These are phyloP conservation scores for Crenichthys baileyi DNA, from an alignment of 2,797 vertebrate genomes.

Conservation along the genomic window DNA sequence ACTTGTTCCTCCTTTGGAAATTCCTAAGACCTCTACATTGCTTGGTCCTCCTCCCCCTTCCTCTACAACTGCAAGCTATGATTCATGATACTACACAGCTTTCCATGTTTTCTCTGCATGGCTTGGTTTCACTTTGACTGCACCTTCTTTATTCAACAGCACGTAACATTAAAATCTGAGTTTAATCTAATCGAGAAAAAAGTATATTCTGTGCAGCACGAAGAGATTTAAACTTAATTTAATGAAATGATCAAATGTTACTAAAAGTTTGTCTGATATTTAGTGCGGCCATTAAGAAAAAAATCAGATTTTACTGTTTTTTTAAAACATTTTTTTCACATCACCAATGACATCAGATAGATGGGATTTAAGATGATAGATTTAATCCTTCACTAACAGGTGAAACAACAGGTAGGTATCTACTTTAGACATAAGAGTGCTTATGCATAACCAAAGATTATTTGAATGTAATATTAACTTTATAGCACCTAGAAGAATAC, in stretches of 20 bases:
- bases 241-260: not conserved
- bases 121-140: conserved; percentile 25
- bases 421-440: conserved; percentile 1
- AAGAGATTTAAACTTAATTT: not conserved
- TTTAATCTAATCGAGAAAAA: not conserved
- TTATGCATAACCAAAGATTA: not conserved
- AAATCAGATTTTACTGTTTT: not conserved
- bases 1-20: conserved; percentile 72
- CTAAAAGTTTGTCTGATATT: conserved; percentile 2
- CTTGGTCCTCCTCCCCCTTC: conserved; percentile 6
- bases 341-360: not conserved
- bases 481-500: too few relatives aligned
- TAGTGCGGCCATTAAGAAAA: not conserved
- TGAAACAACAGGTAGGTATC: not conserved
- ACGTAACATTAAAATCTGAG: not conserved
- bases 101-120: conserved; percentile 40
- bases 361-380: not conserved
- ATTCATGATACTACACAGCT: conserved; percentile 40
- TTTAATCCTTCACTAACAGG: not conserved
- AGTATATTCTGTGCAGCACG: not conserved
- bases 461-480: not conserved
- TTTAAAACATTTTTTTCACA: not conserved
- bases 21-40: conserved; percentile 67
- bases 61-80: conserved; percentile 44
- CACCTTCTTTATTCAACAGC: conserved; percentile 4